phyloP scores from a whole-genome alignment of 2,113 vertebrate genomes.

The Sphyrna mokarran region DNA sequence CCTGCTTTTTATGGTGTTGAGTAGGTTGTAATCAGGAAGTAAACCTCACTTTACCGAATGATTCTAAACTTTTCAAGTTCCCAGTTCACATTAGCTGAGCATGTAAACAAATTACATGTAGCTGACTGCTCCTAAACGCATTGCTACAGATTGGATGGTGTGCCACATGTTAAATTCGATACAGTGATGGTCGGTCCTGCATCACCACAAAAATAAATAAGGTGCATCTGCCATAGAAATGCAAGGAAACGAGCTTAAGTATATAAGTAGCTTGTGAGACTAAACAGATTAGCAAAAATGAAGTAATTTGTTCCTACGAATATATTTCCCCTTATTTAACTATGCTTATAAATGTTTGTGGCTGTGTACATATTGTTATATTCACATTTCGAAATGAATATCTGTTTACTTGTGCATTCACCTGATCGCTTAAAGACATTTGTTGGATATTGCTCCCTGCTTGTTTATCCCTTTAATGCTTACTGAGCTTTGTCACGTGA shows the following conservation, averaged over 20 bases:
- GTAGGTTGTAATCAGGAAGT: not conserved
- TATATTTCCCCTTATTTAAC: not conserved
- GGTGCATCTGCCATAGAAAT: not conserved
- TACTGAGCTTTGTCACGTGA: not conserved
- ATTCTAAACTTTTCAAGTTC: not conserved
- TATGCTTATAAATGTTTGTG: not conserved
- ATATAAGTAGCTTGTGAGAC: not conserved
- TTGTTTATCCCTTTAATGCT: not conserved
- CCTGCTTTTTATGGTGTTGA: not conserved
- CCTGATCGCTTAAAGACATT: not conserved
- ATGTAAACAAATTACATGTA: not conserved
- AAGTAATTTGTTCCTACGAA: not conserved
- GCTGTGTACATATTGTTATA: not conserved
- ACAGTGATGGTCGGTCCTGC: not conserved
- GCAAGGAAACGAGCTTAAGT: not conserved
- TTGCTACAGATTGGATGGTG: not conserved
- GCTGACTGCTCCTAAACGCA: not conserved
- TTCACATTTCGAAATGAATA: not conserved
- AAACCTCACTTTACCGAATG: not conserved
- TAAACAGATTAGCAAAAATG: not conserved
- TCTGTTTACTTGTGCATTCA: not conserved
- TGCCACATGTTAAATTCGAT: not conserved
- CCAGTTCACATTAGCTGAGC: not conserved
- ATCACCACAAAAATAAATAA: not conserved
- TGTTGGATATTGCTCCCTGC: not conserved